Evolutionary conservation across 1,140 invertebrate species (phyloP).

Genomic region (Mylabris phalerata): DNA sequence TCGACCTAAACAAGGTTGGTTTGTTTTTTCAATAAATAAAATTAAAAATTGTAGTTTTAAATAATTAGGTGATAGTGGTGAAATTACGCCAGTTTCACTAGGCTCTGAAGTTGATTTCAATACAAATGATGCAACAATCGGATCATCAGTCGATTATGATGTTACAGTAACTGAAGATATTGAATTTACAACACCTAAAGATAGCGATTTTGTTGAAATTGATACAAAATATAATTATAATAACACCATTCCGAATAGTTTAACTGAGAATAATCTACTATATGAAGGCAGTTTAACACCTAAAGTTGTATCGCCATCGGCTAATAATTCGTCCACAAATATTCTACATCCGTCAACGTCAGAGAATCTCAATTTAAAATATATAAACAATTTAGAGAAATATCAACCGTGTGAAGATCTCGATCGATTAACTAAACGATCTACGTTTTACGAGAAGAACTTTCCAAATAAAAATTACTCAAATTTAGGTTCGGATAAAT

Average conservation of each 20-base stretch:
- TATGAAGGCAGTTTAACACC: slow-evolving; percentile 13
- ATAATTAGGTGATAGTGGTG: slow-evolving; percentile 46
- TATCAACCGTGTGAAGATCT: slow-evolving; percentile 16
- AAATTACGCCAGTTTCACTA: slow-evolving; percentile 53
- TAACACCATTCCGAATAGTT: slow-evolving; percentile 9
- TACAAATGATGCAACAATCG: slow-evolving; percentile 51
- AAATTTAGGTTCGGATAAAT: slow-evolving; percentile 29
- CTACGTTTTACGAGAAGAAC: slow-evolving; percentile 25
- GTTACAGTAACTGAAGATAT: slow-evolving; percentile 44
- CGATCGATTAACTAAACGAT: slow-evolving; percentile 22
- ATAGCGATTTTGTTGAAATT: slow-evolving; percentile 23
- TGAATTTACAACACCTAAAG: background rate
- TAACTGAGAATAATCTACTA: slow-evolving; percentile 16
- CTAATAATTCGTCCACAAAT: slow-evolving; percentile 22
- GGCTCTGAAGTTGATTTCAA: slow-evolving; percentile 51
- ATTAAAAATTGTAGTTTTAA: background rate
- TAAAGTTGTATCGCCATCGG: slow-evolving; percentile 16
- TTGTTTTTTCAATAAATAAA: background rate
- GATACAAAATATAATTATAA: slow-evolving; percentile 25
- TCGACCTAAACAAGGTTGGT: slow-evolving; percentile 27
- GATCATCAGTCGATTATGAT: slow-evolving; percentile 50
- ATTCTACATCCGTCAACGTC: slow-evolving; percentile 14
- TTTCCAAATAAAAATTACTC: slow-evolving; percentile 14
- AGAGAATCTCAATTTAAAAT: slow-evolving; percentile 16
- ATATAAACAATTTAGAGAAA: slow-evolving; percentile 24